Evolutionary conservation across 2,797 vertebrate species (phyloP).

Genomic region (Poecile montanus): DNA sequence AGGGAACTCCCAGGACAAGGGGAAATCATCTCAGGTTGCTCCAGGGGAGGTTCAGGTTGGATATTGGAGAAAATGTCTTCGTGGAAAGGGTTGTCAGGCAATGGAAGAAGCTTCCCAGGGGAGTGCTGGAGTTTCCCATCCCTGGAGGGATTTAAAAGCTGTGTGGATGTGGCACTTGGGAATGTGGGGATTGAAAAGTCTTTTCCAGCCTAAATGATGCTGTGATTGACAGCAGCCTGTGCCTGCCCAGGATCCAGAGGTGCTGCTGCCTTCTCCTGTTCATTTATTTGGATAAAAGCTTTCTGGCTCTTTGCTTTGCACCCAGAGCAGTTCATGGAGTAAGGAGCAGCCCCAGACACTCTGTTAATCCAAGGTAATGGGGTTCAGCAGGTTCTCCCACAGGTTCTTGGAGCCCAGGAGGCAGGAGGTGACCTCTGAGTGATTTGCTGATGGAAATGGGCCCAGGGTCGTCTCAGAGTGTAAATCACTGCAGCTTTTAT

Average conservation of each 20-base stretch:
- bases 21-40: fast-evolving
- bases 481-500: background rate
- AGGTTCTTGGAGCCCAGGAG: background rate
- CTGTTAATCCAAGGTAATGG: background rate
- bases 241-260: background rate
- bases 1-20: background rate
- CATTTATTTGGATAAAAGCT: background rate
- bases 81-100: too few relatives aligned
- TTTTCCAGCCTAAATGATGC: background rate
- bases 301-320: background rate
- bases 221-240: background rate
- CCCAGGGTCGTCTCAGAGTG: fast-evolving
- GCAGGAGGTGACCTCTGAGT: background rate
- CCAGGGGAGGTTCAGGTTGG: background rate
- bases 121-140: background rate
- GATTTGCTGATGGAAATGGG: background rate
- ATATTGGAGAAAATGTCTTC: background rate
- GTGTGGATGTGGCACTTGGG: background rate
- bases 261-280: background rate
- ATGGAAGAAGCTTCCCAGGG: background rate
- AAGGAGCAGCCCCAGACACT: background rate
- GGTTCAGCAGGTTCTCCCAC: background rate
- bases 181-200: background rate
- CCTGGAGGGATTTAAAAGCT: background rate
- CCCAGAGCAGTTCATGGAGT: fast-evolving